A percentile compares a stretch with the other conserved stretches of the same genome.
These are phyloP conservation scores for Florisuga fusca DNA, from an alignment of 2,797 vertebrate species.

Conservation along the genomic window DNA sequence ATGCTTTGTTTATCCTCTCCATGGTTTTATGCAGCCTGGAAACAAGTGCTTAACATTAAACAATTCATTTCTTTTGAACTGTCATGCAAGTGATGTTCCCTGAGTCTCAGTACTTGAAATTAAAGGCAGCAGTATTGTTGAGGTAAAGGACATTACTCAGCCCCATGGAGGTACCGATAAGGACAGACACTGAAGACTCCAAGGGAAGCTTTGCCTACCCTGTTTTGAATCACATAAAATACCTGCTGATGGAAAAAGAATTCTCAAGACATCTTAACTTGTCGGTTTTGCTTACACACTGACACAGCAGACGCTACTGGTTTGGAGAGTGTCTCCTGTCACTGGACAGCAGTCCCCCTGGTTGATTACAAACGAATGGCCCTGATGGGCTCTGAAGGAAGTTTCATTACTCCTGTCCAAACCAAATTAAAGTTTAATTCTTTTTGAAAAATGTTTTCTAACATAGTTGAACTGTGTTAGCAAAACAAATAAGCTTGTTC, in stretches of 20 bases:
- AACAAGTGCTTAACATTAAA: constrained; percentile 4
- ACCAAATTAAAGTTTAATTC: constrained; percentile 20
- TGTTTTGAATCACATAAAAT: background rate
- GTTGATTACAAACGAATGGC: constrained; percentile 7
- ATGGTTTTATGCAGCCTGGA: background rate
- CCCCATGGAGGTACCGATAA: background rate
- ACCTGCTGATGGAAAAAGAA: background rate
- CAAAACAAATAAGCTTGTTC: constrained; percentile 50
- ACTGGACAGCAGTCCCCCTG: background rate
- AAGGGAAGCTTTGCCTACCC: background rate
- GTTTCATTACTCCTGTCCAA: constrained; percentile 38
- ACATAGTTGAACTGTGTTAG: background rate
- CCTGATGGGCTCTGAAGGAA: constrained; percentile 35
- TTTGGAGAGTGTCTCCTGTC: background rate
- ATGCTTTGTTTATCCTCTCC: background rate
- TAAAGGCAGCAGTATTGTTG: background rate
- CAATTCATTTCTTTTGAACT: background rate
- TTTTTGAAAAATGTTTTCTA: constrained; percentile 45
- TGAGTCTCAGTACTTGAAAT: background rate
- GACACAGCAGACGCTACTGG: background rate
- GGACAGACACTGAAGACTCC: background rate
- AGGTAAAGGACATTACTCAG: background rate
- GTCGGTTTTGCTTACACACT: background rate
- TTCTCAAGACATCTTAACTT: background rate
- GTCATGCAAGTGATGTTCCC: background rate